Evolutionary conservation across 1,140 invertebrate genomes (phyloP).

Genomic region (Dufourea novaeangliae): DNA sequence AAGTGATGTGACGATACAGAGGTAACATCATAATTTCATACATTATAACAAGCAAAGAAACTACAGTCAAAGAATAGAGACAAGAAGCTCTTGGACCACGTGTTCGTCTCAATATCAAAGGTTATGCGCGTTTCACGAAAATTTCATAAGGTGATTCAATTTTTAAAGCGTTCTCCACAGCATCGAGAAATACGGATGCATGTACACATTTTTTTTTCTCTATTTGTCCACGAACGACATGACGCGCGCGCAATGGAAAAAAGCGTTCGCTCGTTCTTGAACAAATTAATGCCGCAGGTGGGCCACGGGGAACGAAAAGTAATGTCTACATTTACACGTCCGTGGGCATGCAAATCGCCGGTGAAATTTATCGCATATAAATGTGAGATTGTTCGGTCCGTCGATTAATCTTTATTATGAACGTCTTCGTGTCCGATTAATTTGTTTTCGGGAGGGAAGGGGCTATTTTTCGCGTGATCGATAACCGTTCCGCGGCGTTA

Average conservation of each 20-base stretch:
- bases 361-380: slow-evolving; percentile 64
- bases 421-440: slow-evolving; percentile 40
- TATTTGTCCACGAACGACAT: background rate
- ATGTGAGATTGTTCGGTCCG: slow-evolving; percentile 62
- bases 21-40: no score
- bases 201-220: background rate
- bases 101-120: background rate
- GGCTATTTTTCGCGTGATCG: slow-evolving; percentile 54
- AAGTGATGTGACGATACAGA: no score
- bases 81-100: no score
- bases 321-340: slow-evolving; percentile 43
- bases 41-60: no score
- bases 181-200: no score
- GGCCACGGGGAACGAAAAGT: slow-evolving; percentile 7
- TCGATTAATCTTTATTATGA: slow-evolving; percentile 66
- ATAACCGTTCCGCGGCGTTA: slow-evolving; percentile 33
- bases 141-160: slow-evolving; percentile 19
- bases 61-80: no score
- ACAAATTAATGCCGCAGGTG: slow-evolving; percentile 41
- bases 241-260: slow-evolving; percentile 4
- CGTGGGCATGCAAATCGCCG: slow-evolving; percentile 61
- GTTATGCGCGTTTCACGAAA: slow-evolving; percentile 18
- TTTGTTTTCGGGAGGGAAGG: slow-evolving; percentile 59
- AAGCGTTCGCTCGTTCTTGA: slow-evolving; percentile 1
- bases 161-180: background rate